These are phyloP conservation scores for Oxyruncus cristatus DNA, from an alignment of 2,113 vertebrate species.

Conservation along the genomic window DNA sequence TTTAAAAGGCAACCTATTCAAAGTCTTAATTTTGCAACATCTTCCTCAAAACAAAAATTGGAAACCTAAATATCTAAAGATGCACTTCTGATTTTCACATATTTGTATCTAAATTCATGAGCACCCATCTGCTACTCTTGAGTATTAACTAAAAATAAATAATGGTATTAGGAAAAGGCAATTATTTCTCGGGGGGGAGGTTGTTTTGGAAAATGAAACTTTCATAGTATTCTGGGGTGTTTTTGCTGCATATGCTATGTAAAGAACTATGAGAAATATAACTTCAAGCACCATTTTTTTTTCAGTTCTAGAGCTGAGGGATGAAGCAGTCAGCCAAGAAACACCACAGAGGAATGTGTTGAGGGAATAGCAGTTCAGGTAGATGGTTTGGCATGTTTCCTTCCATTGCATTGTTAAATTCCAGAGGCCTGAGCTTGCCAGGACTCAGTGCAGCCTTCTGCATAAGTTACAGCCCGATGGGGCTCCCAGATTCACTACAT, in stretches of 20 bases:
- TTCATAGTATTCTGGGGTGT: neutral
- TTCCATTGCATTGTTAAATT: slow-evolving; percentile 4
- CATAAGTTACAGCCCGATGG: neutral
- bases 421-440: neutral
- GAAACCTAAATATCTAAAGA: neutral
- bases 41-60: neutral
- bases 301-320: neutral
- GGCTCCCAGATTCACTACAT: neutral
- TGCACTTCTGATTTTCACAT: neutral
- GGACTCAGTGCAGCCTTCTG: neutral
- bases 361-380: slow-evolving; percentile 47
- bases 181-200: too few species aligned
- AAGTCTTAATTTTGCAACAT: neutral
- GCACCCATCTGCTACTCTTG: neutral
- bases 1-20: neutral
- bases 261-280: neutral
- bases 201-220: neutral
- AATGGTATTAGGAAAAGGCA: neutral
- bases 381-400: slow-evolving; percentile 34
- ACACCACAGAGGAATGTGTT: slow-evolving; percentile 32
- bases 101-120: neutral
- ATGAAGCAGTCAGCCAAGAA: slow-evolving; percentile 34
- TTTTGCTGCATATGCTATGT: neutral
- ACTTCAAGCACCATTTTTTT: neutral
- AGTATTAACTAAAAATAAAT: neutral